Conservation (phyloP, 1,140 invertebrate species). For the Pinna nobilis region DNA sequence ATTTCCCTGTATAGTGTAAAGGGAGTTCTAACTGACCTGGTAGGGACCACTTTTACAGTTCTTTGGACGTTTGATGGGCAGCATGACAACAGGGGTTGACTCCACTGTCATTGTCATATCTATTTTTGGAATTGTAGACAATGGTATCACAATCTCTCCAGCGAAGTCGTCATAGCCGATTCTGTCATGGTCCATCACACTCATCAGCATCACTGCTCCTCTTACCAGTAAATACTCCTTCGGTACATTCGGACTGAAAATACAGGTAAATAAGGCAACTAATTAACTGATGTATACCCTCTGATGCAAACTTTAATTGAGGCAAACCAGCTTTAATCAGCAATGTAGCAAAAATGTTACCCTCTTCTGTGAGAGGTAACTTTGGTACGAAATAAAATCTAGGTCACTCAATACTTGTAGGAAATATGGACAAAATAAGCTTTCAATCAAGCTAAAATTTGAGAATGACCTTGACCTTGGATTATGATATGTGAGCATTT, state of each 20-base stretch:
- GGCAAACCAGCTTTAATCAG: no score
- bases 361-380: no score
- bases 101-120: constrained; percentile 53
- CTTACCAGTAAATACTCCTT: constrained; percentile 83
- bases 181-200: constrained; percentile 96
- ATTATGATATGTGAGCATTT: no score
- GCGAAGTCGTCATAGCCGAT: constrained; percentile 95
- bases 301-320: no score
- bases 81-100: constrained; percentile 55
- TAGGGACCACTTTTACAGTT: constrained; percentile 42
- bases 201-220: constrained; percentile 89
- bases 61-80: constrained; percentile 60
- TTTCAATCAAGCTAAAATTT: no score
- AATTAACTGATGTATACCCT: no score
- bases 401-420: no score
- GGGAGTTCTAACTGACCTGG: constrained; percentile 42
- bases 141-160: constrained; percentile 92
- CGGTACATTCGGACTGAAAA: constrained; percentile 83
- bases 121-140: constrained; percentile 71
- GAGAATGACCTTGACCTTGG: no score
- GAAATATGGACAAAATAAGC: no score
- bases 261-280: no score
- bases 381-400: no score
- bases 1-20: not conserved
- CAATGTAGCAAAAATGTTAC: no score